phyloP scores from a whole-genome alignment of 2,113 vertebrate genomes.

The Platycercus adscitus region DNA sequence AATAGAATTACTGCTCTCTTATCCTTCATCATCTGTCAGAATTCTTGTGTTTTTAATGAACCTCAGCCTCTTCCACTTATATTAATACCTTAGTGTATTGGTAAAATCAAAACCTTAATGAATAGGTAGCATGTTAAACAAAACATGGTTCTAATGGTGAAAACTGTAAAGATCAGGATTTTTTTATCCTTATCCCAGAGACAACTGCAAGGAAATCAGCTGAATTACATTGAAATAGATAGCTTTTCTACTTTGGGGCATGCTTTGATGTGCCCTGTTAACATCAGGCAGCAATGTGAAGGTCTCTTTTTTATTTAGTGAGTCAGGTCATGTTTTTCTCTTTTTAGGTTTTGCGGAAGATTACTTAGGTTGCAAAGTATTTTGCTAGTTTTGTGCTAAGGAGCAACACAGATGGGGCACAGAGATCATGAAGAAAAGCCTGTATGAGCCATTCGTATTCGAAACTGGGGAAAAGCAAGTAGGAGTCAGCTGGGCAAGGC shows the following conservation, averaged over 20 bases:
- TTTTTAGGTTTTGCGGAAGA: background rate
- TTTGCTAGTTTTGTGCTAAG: background rate
- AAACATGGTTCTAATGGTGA: background rate
- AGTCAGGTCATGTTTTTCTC: background rate
- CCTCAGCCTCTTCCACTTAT: background rate
- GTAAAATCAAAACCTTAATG: background rate
- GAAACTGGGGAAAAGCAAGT: background rate
- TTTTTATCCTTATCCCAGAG: background rate
- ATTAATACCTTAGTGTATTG: background rate
- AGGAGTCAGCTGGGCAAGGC: background rate
- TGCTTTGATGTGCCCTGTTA: background rate
- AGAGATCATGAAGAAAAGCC: background rate
- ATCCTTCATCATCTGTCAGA: background rate
- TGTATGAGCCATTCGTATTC: background rate
- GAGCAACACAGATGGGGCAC: background rate
- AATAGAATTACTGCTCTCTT: background rate
- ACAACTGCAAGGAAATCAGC: background rate
- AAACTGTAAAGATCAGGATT: accelerated
- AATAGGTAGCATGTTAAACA: background rate
- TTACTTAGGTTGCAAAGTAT: background rate
- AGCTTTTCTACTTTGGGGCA: background rate
- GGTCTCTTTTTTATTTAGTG: background rate
- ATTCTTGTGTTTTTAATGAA: background rate
- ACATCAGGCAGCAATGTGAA: background rate
- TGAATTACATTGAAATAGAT: background rate